Evolutionary conservation across 2,797 vertebrate species (phyloP), one percentile per base, ranked within the genome.

Genomic region (Tokudaia tokunoshimensis): DNA sequence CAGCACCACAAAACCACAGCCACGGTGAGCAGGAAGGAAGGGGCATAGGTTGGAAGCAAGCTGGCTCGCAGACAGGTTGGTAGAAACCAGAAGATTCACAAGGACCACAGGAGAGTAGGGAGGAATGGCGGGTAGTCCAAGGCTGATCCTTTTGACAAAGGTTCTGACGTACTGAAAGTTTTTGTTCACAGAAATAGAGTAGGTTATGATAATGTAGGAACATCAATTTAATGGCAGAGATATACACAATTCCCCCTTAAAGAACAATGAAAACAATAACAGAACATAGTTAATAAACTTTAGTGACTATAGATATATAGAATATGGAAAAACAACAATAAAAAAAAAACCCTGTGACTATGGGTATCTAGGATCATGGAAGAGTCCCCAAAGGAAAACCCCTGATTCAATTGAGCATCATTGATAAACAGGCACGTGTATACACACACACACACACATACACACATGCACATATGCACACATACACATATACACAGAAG

Each of bases 11-110:
- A 61, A 15, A 76, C 17, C 50, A 9, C 22, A 22, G 63, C 34
- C 47, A 5, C 61, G 24, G 57, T 65, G 57, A 55, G 7, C 44
- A 84, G 29, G 52, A 95, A 76, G 57, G 44, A 85, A 92, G 31
- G 29, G 1, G 65, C 22, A 12, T 24, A 6, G 1, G 2, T 1
- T 55, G 17, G 37, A 86, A 61, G 41, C 63, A 90, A 94, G 87
- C 50, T 57, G 74, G n/a, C 22, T 67, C 31, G 3, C n/a, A 89
- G 61, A 86, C 1, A 52, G 34, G 72, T 34, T 55, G 59, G 70
- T 12, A 87, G 70, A 91, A 94, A 59, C 59, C 37, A 74, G 55
- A 75, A 83, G 55, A 95, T 31, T 92, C 50, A 79, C 10, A 82
- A 65, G 87, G 22, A 79, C 20, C 72, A 8, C 2, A 26, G 76